Evolutionary conservation across 2,797 vertebrate genomes (phyloP).

Genomic region (Phrynocephalus forsythii): DNA sequence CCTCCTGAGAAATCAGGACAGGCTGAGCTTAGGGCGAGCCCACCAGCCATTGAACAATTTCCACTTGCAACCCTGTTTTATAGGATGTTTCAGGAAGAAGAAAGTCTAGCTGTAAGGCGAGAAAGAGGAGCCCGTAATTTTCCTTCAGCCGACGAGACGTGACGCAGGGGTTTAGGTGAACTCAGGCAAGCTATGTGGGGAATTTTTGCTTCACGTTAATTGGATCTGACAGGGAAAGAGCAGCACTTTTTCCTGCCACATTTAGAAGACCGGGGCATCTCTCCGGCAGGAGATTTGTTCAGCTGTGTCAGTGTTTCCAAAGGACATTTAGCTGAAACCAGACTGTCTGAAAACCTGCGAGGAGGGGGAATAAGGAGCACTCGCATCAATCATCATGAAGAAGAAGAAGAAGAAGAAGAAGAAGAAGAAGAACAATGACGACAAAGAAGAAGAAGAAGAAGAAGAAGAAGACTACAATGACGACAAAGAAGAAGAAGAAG

Average conservation of each 20-base stretch:
- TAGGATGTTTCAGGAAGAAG: accelerated
- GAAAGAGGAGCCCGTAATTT: not conserved
- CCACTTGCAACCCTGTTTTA: not conserved
- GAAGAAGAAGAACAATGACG: too few species aligned
- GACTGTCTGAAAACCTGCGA: constrained; percentile 19
- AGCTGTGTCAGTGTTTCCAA: not conserved
- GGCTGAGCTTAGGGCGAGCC: not conserved
- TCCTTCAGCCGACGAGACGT: constrained; percentile 26
- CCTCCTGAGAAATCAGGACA: accelerated
- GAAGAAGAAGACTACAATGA: not conserved
- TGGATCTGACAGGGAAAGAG: not conserved
- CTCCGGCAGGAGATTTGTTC: not conserved
- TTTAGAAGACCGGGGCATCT: not conserved
- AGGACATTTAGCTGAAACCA: constrained; percentile 18
- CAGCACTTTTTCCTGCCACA: not conserved
- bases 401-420: not conserved
- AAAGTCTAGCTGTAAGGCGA: accelerated
- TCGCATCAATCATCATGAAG: not conserved
- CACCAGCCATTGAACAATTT: not conserved
- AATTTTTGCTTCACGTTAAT: not conserved
- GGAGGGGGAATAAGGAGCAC: not conserved
- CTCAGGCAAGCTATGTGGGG: accelerated
- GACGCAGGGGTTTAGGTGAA: not conserved
- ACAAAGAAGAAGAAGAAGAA: not conserved
- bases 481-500: not conserved